Conservation (phyloP, 2,888 invertebrate genomes). For the Trissolcus japonicus region DNA sequence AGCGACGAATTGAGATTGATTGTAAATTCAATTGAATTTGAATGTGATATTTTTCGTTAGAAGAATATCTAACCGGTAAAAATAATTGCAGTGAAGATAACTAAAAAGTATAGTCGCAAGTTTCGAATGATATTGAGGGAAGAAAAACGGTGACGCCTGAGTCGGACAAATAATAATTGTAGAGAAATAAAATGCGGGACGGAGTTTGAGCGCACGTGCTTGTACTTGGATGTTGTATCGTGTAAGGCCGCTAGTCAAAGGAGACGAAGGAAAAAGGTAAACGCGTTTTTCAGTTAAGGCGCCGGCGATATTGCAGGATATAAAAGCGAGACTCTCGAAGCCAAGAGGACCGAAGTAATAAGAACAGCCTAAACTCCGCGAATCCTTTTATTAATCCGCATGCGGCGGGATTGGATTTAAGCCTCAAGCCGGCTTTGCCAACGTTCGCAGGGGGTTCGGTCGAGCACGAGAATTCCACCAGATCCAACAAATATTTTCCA, state of each 20-base stretch:
- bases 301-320: slow-evolving; percentile 69
- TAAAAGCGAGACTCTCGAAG: slow-evolving; percentile 62
- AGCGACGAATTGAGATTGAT: too few relatives aligned
- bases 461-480: slow-evolving; percentile 51
- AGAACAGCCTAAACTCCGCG: slow-evolving; percentile 73
- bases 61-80: too few relatives aligned
- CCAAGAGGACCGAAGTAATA: slow-evolving; percentile 70
- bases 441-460: slow-evolving; percentile 52
- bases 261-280: slow-evolving; percentile 52
- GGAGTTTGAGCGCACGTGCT: slow-evolving; percentile 30
- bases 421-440: slow-evolving; percentile 59
- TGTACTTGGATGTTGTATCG: slow-evolving; percentile 44
- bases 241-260: slow-evolving; percentile 52
- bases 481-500: slow-evolving; percentile 56
- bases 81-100: too few relatives aligned
- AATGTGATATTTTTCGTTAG: too few relatives aligned
- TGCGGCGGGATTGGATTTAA: slow-evolving; percentile 73
- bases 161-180: slow-evolving; percentile 40
- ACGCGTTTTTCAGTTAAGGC: slow-evolving; percentile 59
- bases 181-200: slow-evolving; percentile 39
- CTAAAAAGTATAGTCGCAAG: background rate
- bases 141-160: slow-evolving; percentile 28
- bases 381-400: slow-evolving; percentile 75
- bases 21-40: too few relatives aligned
- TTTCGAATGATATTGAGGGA: background rate